A percentile compares a stretch with the other conserved stretches of the same genome.
Conservation (phyloP, 2,113 vertebrate genomes). For the Brienomyrus longianalis region DNA sequence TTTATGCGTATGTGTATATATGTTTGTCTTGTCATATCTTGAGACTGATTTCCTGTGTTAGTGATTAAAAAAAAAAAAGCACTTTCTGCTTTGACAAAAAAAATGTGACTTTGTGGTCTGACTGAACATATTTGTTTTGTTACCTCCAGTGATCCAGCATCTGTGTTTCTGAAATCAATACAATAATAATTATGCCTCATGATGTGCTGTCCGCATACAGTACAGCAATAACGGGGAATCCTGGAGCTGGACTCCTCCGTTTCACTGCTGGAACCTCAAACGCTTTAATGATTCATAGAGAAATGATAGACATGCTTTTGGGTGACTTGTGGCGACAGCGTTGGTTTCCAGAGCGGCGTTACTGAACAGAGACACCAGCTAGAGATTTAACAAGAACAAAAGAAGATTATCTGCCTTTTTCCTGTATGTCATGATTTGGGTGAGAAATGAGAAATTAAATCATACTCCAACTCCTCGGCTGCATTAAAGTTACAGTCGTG, state of each 20-base stretch:
- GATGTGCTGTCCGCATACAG: neutral
- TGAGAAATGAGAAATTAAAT: neutral
- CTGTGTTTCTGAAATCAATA: neutral
- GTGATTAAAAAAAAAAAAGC: neutral
- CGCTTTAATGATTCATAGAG: neutral
- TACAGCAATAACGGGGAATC: neutral
- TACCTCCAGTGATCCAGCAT: neutral
- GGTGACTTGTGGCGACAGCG: neutral
- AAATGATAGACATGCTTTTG: neutral
- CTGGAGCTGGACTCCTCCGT: neutral
- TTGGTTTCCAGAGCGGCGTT: neutral
- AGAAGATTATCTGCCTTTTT: neutral
- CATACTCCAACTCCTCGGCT: neutral
- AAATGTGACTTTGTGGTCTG: neutral
- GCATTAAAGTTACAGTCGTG: neutral
- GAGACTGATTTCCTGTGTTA: neutral
- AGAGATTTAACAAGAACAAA: neutral
- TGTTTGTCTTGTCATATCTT: neutral
- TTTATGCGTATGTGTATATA: neutral
- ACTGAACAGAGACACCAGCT: neutral
- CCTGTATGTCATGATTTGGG: neutral
- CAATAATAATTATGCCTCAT: neutral
- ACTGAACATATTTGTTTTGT: neutral
- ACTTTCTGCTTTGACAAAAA: neutral
- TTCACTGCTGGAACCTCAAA: neutral